These are phyloP conservation scores for Pampus argenteus DNA, from an alignment of 2,797 vertebrate genomes.

Conservation along the genomic window DNA sequence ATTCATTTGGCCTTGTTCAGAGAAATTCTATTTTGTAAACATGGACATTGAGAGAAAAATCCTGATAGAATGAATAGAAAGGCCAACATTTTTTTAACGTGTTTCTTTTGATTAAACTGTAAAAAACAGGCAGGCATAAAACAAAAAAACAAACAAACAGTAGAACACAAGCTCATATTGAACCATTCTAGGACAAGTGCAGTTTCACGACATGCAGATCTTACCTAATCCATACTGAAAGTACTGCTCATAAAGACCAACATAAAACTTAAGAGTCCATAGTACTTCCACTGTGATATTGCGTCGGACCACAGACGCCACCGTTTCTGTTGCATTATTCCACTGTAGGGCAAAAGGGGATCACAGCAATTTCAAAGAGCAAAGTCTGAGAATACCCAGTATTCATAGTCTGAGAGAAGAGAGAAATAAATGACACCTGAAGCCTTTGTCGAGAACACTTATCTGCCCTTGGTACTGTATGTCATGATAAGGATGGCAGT, in stretches of 20 bases:
- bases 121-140: constrained; percentile 82
- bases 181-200: constrained; percentile 80
- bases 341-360: constrained; percentile 35
- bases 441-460: constrained; percentile 44
- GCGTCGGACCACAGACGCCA: constrained; percentile 46
- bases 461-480: constrained; percentile 54
- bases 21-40: constrained; percentile 82
- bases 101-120: constrained; percentile 61
- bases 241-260: constrained; percentile 50
- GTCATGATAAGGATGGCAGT: constrained; percentile 61
- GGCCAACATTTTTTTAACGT: constrained; percentile 64
- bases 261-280: constrained; percentile 21
- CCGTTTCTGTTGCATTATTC: constrained; percentile 30
- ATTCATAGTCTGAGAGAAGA: constrained; percentile 73
- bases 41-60: constrained; percentile 79
- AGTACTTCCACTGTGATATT: constrained; percentile 48
- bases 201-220: constrained; percentile 83
- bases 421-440: constrained; percentile 61
- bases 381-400: constrained; percentile 75
- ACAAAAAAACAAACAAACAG: constrained; percentile 77
- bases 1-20: constrained; percentile 81
- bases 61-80: constrained; percentile 79
- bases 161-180: constrained; percentile 79
- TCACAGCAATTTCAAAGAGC: constrained; percentile 55
- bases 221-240: constrained; percentile 60